Base-by-base conservation (phyloP, 2,888 invertebrate species). In the Parasteatoda lunata region DNA sequence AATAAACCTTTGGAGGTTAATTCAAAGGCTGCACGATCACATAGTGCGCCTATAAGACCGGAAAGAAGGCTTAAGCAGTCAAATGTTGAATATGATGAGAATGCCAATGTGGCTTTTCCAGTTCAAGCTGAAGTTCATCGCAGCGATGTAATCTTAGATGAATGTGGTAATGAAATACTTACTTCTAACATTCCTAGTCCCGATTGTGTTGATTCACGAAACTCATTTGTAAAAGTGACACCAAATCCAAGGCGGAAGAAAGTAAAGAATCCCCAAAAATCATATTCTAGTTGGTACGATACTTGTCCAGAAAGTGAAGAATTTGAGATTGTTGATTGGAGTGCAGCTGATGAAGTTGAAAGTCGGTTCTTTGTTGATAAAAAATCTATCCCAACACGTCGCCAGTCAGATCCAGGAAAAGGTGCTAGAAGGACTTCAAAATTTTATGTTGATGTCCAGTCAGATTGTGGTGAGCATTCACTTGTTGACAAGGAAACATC, bases 241-340 rank as follows among this genome's bases (percentile, higher is more conserved):
- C 79, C 79, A 9, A 68, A 66, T 65, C 75, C 75, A 54, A 68
- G 77, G 4, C 54, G 6, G 51, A 77, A 66, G 15, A 79, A 71
- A 70, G 68, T 54, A n/a, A 68, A 64, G 45, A 83, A 72, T 83
- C 69, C 88, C 30, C 11, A 64, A 30, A 84, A 80, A 80, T 88
- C 88, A 11, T 76, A 77, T 68, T 88, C 88, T 47, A 89, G 89
- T 92, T 89, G 91, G 91, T 84, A 92, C 92, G 90, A 92, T 92
- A 89, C 90, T 92, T 85, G 92, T 92, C 90, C 92, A 92, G n/a
- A 65, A 47, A 49, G 66, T 30, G 68, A 78, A 49, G 84, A 84
- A 52, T 79, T 84, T 66, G 84, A 84, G 68, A 15, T 78, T 4
- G 65, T 84, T 13, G 69, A 86, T 68, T 80, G 70, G 69, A 64